Evolutionary conservation across 2,113 vertebrate genomes (phyloP).

Genomic region (Pachypanchax playfairii): DNA sequence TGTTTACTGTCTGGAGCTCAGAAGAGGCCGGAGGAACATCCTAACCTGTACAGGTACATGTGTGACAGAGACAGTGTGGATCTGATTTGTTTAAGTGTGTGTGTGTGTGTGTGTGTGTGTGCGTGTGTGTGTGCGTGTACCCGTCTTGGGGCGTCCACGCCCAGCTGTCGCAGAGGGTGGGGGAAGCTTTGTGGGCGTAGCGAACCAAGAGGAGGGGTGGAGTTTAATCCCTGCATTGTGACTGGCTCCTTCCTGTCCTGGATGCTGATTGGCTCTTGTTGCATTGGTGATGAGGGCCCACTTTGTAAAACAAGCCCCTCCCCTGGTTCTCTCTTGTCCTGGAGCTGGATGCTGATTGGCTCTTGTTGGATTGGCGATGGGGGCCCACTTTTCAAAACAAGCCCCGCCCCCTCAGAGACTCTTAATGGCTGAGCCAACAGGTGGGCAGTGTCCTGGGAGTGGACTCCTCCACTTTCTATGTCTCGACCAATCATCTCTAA

Average conservation of each 20-base stretch:
- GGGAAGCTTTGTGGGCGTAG: slow-evolving; percentile 56
- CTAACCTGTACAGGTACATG: too few relatives aligned
- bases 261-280: slow-evolving; percentile 45
- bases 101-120: not conserved
- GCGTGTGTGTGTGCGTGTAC: slow-evolving; percentile 36
- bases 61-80: not conserved
- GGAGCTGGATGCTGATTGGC: slow-evolving; percentile 54
- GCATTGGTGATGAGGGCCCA: slow-evolving; percentile 50
- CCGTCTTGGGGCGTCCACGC: slow-evolving; percentile 45
- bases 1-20: too few relatives aligned
- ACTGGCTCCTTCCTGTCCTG: slow-evolving; percentile 27
- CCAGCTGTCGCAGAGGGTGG: slow-evolving; percentile 62
- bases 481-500: slow-evolving; percentile 73
- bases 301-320: slow-evolving; percentile 27
- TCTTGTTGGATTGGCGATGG: slow-evolving; percentile 51
- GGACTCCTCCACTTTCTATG: slow-evolving; percentile 29
- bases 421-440: slow-evolving; percentile 39
- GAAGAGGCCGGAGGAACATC: too few relatives aligned
- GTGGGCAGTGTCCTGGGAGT: slow-evolving; percentile 59
- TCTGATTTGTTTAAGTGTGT: not conserved
- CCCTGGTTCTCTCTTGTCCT: slow-evolving; percentile 11
- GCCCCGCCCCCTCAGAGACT: not conserved
- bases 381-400: slow-evolving; percentile 31
- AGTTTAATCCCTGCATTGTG: slow-evolving; percentile 5
- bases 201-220: slow-evolving; percentile 13